These are phyloP conservation scores for Paracanthobrama guichenoti DNA, from an alignment of 2,113 vertebrate genomes.

Conservation along the genomic window DNA sequence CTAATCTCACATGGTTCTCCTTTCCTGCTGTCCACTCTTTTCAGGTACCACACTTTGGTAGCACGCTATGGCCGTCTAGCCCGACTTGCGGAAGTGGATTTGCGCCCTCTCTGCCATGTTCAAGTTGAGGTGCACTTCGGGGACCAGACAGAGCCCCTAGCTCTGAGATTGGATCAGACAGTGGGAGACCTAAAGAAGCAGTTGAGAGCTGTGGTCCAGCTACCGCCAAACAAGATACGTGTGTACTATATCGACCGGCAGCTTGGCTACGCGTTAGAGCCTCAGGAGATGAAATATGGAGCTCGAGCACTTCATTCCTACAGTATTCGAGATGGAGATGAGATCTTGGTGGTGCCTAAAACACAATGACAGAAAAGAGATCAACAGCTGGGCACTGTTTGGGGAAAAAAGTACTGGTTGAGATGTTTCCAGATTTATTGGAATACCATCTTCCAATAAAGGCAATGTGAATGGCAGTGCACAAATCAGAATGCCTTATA, in stretches of 20 bases:
- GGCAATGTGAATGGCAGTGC: background rate
- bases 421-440: background rate
- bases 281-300: constrained; percentile 91
- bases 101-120: constrained; percentile 83
- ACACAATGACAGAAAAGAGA: constrained; percentile 73
- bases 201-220: constrained; percentile 83
- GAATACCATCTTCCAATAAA: constrained; percentile 15
- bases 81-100: constrained; percentile 91
- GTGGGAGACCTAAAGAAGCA: constrained; percentile 93
- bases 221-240: constrained; percentile 85
- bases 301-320: constrained; percentile 89
- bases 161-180: constrained; percentile 89
- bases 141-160: constrained; percentile 84
- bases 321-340: constrained; percentile 91
- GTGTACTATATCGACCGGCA: constrained; percentile 91
- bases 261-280: constrained; percentile 79
- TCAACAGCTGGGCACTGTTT: background rate
- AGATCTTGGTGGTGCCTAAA: constrained; percentile 90
- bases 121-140: constrained; percentile 90
- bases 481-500: background rate
- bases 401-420: background rate
- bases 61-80: constrained; percentile 92
- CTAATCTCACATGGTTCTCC: background rate
- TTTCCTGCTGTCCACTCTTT: constrained; percentile 13
- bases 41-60: constrained; percentile 89